Conservation (phyloP, 53 echinoderm and acorn worm genomes). For the Henricia sp. region DNA sequence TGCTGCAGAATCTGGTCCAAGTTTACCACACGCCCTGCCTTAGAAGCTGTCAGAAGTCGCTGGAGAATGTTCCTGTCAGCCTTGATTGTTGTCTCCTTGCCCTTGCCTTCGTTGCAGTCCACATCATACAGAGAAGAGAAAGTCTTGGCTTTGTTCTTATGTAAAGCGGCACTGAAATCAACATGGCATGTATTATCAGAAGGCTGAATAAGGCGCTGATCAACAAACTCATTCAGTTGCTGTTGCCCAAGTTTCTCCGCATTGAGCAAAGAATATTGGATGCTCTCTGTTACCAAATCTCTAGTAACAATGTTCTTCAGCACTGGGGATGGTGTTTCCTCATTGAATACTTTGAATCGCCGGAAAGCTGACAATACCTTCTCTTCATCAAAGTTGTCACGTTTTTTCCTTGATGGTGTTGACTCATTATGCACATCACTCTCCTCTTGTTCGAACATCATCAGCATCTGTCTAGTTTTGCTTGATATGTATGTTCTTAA, state of each 20-base stretch:
- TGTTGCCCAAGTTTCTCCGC: conserved; percentile 20
- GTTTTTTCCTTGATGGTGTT: neutral
- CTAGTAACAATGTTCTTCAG: conserved; percentile 44
- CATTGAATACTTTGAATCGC: neutral
- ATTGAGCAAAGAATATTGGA: conserved; percentile 45
- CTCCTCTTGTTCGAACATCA: neutral
- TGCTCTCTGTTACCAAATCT: conserved; percentile 31
- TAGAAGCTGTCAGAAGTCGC: conserved; percentile 48
- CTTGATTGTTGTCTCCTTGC: conserved; percentile 4
- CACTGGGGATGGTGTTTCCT: neutral
- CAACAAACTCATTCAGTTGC: conserved; percentile 25
- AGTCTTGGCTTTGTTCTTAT: conserved; percentile 9
- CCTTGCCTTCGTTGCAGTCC: neutral
- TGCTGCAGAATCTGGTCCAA: conserved; percentile 37
- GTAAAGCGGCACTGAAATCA: neutral
- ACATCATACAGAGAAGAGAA: conserved; percentile 21
- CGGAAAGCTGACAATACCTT: conserved; percentile 9
- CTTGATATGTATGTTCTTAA: conserved; percentile 26
- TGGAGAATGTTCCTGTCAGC: conserved; percentile 51
- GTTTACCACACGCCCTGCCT: conserved; percentile 42
- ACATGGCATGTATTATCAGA: neutral
- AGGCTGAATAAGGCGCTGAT: conserved; percentile 11
- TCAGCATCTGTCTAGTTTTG: neutral
- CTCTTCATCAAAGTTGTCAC: conserved; percentile 22
- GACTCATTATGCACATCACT: conserved; percentile 17